A percentile compares a stretch with the other conserved stretches of the same genome.
Evolutionary conservation across 2,888 invertebrate genomes (phyloP).

Genomic region (Epinotia demarniana): DNA sequence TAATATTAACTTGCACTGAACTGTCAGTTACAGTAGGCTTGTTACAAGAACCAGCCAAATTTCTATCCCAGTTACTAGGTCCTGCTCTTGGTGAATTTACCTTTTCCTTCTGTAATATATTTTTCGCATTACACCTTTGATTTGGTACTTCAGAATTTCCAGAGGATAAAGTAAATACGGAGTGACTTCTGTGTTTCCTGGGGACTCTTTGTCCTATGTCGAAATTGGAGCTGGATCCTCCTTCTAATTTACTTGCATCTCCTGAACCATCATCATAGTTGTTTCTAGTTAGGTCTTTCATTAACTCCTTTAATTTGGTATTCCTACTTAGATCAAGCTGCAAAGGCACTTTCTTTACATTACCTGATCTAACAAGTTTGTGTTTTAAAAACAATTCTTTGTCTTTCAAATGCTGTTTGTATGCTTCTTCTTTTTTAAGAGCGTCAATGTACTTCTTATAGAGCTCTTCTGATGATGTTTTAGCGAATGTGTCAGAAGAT

Average conservation of each 20-base stretch:
- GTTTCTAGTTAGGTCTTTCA: slow-evolving; percentile 77
- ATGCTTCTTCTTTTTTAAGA: slow-evolving; percentile 69
- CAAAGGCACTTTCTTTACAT: slow-evolving; percentile 57
- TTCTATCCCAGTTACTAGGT: slow-evolving; percentile 56
- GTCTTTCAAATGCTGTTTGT: slow-evolving; percentile 72
- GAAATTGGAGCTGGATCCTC: slow-evolving; percentile 60
- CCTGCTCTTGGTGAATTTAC: slow-evolving; percentile 57
- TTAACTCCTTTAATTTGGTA: slow-evolving; percentile 68
- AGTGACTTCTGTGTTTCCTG: slow-evolving; percentile 72
- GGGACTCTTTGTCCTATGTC: slow-evolving; percentile 54
- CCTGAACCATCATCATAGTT: slow-evolving; percentile 79
- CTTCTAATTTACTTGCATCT: slow-evolving; percentile 77
- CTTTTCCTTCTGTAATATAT: slow-evolving; percentile 59
- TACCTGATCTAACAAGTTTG: slow-evolving; percentile 69
- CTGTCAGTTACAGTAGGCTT: slow-evolving; percentile 66
- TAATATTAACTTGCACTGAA: slow-evolving; percentile 70
- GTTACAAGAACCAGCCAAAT: slow-evolving; percentile 63
- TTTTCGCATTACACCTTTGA: slow-evolving; percentile 62
- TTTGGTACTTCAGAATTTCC: slow-evolving; percentile 63
- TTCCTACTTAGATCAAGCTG: slow-evolving; percentile 58
- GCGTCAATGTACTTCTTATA: slow-evolving; percentile 76
- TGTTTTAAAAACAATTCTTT: slow-evolving; percentile 76
- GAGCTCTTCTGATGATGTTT: slow-evolving; percentile 75
- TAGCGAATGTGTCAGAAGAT: slow-evolving; percentile 65
- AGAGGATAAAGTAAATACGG: slow-evolving; percentile 78